Evolutionary conservation across 2,797 vertebrate species (phyloP), one percentile per base, ranked within the genome.

Genomic region (Sphenopsis melanotis): DNA sequence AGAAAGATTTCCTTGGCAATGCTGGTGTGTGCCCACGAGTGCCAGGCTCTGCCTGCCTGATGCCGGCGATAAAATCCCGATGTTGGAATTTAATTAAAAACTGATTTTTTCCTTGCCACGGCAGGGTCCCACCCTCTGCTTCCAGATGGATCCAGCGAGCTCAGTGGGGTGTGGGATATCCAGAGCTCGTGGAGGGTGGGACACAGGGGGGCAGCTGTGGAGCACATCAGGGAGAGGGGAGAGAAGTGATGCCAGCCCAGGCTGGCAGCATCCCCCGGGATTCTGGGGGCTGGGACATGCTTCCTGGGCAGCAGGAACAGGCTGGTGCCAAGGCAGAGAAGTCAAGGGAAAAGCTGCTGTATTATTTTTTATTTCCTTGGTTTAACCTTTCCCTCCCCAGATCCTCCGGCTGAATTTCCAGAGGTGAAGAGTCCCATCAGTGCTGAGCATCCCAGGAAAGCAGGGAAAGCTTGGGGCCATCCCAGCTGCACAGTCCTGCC

Each of bases 11-110:
- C 36, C 65, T 63, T 90, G 91, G 93, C 89, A 83, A 23, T 80
- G 80, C 21, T 0, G 0, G 11, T 3, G 23, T 66, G 52, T 82
- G 66, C 84, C 11, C 9, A 4, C 1, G 0, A 79, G 46, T 1
- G 6, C 74, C 87, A 37, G n/a, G 47, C 76, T 79, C 59, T 94
- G 87, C 84, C 75, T 27, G 92, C 75, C 90, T 92, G 52, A 85
- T 92, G 65, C 42, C 2, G 2, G 50, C 1, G 34, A 95, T 92
- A 88, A 86, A 94, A 87, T 32, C 44, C 36, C 1, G 1, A 41
- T 18, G 50, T 21, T 5, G 37, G 83, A 83, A 71, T 93, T 87
- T 95, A 95, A 96, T 97, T 94, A 95, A 94, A 90, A 89, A 44
- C 27, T 55, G 2, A 44, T 79, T 32, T 18, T 90, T 79, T 61